Conservation (phyloP, 2,797 vertebrate species). For the Squalus acanthias region DNA sequence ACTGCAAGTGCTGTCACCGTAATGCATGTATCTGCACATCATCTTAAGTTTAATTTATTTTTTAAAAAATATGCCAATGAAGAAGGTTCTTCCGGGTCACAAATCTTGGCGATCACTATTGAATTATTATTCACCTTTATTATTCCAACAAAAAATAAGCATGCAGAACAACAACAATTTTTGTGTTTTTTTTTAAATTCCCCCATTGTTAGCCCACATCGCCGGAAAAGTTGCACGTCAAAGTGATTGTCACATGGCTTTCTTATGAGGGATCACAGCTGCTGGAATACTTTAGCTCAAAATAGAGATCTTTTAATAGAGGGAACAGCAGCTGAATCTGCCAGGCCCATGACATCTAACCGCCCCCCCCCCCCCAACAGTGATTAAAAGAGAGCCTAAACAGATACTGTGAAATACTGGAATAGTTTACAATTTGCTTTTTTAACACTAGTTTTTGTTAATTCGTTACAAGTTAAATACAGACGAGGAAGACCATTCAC, state of each 20-base stretch:
- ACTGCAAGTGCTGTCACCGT: neutral
- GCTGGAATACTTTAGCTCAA: neutral
- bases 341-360: neutral
- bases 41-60: neutral
- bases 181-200: neutral
- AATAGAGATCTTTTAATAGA: slow-evolving; percentile 31
- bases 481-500: neutral
- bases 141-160: neutral
- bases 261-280: neutral
- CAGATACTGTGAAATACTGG: neutral
- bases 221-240: neutral
- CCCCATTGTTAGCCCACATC: neutral
- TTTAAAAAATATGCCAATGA: neutral
- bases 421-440: neutral
- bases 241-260: neutral
- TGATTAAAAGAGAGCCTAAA: neutral
- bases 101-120: neutral
- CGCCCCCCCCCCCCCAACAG: neutral
- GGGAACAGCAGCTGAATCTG: neutral
- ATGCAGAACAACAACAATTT: neutral
- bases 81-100: neutral
- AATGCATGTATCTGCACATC: neutral
- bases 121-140: neutral
- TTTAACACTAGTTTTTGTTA: neutral
- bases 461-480: neutral